These are phyloP conservation scores for Dasypus novemcinctus DNA, from an alignment of 2,113 vertebrate genomes.

Conservation along the genomic window DNA sequence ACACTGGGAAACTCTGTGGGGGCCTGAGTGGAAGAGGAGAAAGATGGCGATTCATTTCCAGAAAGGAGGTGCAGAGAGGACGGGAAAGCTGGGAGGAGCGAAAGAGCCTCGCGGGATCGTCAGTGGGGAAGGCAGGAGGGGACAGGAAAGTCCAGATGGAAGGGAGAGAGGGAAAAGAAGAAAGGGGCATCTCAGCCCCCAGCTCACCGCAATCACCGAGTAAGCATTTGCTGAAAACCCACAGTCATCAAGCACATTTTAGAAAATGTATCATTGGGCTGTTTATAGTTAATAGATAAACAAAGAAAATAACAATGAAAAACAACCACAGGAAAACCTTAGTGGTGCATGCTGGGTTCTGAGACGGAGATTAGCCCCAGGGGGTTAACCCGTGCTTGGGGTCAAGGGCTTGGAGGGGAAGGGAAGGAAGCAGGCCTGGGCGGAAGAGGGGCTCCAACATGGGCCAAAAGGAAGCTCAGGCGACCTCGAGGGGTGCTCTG, in stretches of 20 bases:
- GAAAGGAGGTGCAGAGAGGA: not conserved
- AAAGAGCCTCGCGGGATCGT: not conserved
- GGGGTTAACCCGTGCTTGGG: not conserved
- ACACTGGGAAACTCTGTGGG: not conserved
- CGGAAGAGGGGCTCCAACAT: accelerated
- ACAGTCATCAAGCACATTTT: not conserved
- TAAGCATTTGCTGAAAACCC: not conserved
- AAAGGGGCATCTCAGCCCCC: not conserved
- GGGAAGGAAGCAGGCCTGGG: not conserved
- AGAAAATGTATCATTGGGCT: not conserved
- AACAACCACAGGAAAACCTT: too few relatives aligned
- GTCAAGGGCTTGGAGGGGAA: not conserved
- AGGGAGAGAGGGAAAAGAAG: too few relatives aligned
- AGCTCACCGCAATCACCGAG: not conserved
- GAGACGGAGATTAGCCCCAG: not conserved
- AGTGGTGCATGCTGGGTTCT: not conserved
- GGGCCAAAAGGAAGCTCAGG: not conserved
- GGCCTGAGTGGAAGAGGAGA: not conserved
- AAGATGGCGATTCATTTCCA: not conserved
- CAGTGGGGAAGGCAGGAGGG: too few relatives aligned
- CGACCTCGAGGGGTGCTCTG: not conserved
- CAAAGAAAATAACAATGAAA: not conserved
- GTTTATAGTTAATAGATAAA: not conserved
- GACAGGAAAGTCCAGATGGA: too few relatives aligned
- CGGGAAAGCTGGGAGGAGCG: not conserved